phyloP scores from a whole-genome alignment of 2,113 vertebrate species.

The Myrmecobius fasciatus region DNA sequence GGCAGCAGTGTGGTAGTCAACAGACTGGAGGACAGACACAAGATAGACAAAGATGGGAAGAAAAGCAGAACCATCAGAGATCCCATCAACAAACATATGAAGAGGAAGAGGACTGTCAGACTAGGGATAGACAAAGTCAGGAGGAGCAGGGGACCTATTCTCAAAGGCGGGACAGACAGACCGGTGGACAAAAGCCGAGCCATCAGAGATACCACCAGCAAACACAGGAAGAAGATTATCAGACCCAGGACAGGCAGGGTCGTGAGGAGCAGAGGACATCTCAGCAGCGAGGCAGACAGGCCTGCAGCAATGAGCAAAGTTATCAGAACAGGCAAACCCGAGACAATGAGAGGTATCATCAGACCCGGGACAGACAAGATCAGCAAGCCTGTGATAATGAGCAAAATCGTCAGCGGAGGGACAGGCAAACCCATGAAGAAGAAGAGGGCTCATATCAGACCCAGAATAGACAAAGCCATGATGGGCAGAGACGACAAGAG shows the following conservation, averaged over 20 bases:
- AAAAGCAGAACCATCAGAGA: neutral
- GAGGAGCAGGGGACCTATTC: conserved; percentile 3
- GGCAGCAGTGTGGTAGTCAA: neutral
- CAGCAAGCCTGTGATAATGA: neutral
- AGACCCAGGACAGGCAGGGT: neutral
- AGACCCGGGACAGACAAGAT: neutral
- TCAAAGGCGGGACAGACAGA: neutral
- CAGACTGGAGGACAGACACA: conserved; percentile 38
- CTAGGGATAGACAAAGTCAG: neutral
- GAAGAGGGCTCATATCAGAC: neutral
- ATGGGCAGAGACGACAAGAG: conserved; percentile 31
- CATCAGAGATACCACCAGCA: neutral
- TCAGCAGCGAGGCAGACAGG: neutral
- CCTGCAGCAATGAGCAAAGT: neutral
- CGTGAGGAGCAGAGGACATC: neutral
- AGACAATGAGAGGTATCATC: neutral
- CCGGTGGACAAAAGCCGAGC: neutral
- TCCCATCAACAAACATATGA: neutral
- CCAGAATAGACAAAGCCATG: conserved; percentile 3
- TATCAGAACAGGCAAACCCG: neutral
- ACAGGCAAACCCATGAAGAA: neutral
- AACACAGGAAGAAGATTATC: conserved; percentile 7
- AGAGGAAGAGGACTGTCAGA: conserved; percentile 22
- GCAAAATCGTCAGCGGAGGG: neutral
- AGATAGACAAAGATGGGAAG: neutral